A percentile compares a stretch with the other conserved stretches of the same genome.
Conservation (phyloP, 2,113 vertebrate genomes). For the Sminthopsis crassicaudata region DNA sequence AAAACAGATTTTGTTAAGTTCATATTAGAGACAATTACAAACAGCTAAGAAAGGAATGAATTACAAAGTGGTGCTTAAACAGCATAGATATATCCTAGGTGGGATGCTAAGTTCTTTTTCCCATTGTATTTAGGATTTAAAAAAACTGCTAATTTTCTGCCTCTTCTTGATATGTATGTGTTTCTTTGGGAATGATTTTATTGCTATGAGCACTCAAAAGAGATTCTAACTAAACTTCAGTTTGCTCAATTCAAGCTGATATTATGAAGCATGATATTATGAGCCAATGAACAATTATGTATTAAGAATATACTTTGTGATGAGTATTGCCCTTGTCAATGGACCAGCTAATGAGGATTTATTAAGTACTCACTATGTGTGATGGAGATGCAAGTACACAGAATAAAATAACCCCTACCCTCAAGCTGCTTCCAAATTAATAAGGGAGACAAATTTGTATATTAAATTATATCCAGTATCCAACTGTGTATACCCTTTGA, state of each 20-base stretch:
- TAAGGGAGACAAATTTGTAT: neutral
- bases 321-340: neutral
- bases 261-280: neutral
- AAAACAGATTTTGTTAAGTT: neutral
- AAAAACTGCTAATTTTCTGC: constrained; percentile 12
- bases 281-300: neutral
- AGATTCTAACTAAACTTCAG: neutral
- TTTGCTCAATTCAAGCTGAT: neutral
- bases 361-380: neutral
- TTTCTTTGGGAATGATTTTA: constrained; percentile 46
- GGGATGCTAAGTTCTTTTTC: neutral
- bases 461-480: too few species aligned
- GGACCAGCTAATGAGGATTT: neutral
- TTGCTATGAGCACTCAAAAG: neutral
- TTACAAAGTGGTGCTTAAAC: constrained; percentile 21
- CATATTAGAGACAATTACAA: neutral
- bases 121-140: constrained; percentile 31
- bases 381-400: neutral
- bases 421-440: neutral
- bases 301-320: neutral
- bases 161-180: neutral
- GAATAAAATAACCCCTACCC: neutral
- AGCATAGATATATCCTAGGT: neutral
- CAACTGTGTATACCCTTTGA: too few species aligned
- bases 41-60: neutral